Evolutionary conservation across 2,888 invertebrate genomes (phyloP).

Genomic region (Xanthia togata): DNA sequence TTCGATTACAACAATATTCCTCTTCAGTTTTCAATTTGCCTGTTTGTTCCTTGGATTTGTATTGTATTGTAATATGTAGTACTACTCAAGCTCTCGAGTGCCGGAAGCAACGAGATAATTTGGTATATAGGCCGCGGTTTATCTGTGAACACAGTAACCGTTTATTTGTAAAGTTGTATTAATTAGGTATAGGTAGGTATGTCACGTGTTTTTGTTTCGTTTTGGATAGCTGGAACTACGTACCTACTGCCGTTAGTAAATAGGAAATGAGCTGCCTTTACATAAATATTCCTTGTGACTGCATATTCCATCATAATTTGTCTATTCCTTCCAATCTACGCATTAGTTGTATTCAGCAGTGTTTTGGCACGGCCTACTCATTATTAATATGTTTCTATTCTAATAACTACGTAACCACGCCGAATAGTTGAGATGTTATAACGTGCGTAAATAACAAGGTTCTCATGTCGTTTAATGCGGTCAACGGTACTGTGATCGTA

Average conservation of each 20-base stretch:
- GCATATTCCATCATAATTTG: background rate
- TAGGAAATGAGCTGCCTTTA: background rate
- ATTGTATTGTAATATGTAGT: conserved; percentile 15
- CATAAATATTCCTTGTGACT: background rate
- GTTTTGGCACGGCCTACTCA: conserved; percentile 19
- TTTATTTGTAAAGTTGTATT: conserved; percentile 21
- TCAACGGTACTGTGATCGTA: conserved; percentile 33
- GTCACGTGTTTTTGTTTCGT: background rate
- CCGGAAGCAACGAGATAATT: conserved; percentile 61
- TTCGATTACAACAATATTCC: conserved; percentile 1
- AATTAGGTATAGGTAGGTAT: background rate
- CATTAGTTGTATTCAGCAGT: background rate
- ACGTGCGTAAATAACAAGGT: conserved; percentile 25
- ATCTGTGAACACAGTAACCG: conserved; percentile 39
- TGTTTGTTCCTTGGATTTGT: conserved; percentile 16
- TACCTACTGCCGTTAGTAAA: too few species aligned
- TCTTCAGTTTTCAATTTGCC: conserved; percentile 43
- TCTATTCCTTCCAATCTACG: background rate
- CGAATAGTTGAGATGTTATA: conserved; percentile 10
- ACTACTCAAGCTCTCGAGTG: conserved; percentile 15
- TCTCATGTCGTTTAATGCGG: conserved; percentile 36
- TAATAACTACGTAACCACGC: conserved; percentile 19
- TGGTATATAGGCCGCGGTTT: conserved; percentile 56
- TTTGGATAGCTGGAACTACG: background rate
- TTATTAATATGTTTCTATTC: conserved; percentile 21